Base-by-base conservation (phyloP, 2,113 vertebrate species). In the Pelodiscus sinensis region DNA sequence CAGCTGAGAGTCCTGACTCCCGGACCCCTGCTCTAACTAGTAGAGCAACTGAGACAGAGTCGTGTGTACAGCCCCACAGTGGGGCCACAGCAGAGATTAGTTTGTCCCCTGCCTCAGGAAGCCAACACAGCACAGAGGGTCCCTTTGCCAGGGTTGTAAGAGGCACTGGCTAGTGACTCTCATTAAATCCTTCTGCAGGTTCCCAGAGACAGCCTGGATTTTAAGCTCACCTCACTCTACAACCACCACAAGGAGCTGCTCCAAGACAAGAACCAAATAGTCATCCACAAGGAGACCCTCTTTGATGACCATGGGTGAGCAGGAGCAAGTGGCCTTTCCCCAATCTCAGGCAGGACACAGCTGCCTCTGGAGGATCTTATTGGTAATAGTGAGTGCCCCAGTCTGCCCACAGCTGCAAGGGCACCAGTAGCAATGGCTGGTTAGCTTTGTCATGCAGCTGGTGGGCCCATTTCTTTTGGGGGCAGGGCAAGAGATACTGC, bases 121-220 rank as follows among this genome's bases (percentile, higher is more conserved):
- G n/a, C 21, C n/a, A 18, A 3, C 5, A 5, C n/a, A 21, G 8
- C 68, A 35, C 68, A n/a, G 9, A 11, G 68, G 68, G 19, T 9
- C 12, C 82, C 31, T 65, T 16, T 55, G 57, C 44, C 12, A 62
- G 38, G 54, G 38, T 71, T 38, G 27, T 81, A n/a, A 56, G n/a
- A 38, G 25, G 18, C 51, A 24, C 11, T 31, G 54, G 19, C 35
- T 44, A 68, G n/a, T 16, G 16, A 54, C 9, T 73, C 58, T 38
- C 14, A 38, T 21, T 92, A 58, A 84, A 86, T 86, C 24, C 21
- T 57, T 81, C 38, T 77, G 25, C 65, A 99, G 98, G 92, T 93
- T 91, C 96, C 97, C 2, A 96, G 91, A 11, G 98, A 98, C 97
- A 98, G 98, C 79, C 97, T 99, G 14, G 98, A 99, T 94, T 98